A percentile compares a stretch with the other conserved stretches of the same genome.
These are phyloP conservation scores for Meliscaeva auricollis DNA, from an alignment of 2,888 invertebrate species.

Conservation along the genomic window DNA sequence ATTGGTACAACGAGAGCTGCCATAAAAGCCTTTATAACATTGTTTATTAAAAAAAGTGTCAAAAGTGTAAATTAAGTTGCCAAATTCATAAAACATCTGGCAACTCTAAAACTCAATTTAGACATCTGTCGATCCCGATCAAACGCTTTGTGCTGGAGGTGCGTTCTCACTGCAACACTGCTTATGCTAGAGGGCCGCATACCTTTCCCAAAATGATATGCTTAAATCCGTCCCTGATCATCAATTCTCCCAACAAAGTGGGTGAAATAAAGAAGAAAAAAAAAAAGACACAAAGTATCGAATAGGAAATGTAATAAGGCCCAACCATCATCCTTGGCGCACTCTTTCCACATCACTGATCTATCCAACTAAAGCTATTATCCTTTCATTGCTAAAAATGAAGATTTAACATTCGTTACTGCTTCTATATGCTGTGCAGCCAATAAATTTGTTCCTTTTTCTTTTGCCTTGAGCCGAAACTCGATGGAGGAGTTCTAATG, in stretches of 20 bases:
- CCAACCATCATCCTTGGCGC: background rate
- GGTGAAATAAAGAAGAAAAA: background rate
- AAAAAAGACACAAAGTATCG: conserved; percentile 6
- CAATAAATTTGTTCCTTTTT: conserved; percentile 55
- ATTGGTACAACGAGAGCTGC: no score
- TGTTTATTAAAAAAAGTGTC: no score
- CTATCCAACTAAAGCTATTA: conserved; percentile 53
- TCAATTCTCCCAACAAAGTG: conserved; percentile 17
- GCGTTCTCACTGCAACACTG: no score
- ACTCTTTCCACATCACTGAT: background rate
- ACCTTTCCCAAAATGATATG: no score
- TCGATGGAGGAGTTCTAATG: conserved; percentile 30
- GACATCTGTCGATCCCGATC: no score
- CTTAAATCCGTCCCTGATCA: no score
- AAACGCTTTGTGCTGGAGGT: no score
- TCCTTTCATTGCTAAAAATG: conserved; percentile 69
- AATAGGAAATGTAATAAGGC: conserved; percentile 63
- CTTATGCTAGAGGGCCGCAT: no score
- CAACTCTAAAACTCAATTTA: no score
- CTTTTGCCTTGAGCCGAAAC: conserved; percentile 20
- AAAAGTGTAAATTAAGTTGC: no score
- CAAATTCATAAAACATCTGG: no score
- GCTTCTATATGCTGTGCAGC: conserved; percentile 42
- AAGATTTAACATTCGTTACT: conserved; percentile 70
- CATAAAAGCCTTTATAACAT: no score